These are phyloP conservation scores for Phalloptychus januarius DNA, from an alignment of 2,797 vertebrate species.

Conservation along the genomic window DNA sequence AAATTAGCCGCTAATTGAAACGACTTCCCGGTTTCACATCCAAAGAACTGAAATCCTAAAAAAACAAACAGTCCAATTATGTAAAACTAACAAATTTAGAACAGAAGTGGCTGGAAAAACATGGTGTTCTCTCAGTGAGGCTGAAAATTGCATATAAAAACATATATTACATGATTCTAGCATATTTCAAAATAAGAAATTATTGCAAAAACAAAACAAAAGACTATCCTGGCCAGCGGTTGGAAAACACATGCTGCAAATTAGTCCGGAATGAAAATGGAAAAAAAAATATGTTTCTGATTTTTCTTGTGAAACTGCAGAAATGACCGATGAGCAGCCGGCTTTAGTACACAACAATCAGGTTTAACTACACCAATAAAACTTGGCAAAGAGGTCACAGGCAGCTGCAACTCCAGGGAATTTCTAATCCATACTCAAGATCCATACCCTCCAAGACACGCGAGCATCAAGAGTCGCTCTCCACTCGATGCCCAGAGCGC, in stretches of 20 bases:
- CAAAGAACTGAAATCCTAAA: conserved; percentile 14
- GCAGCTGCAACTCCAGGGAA: conserved; percentile 46
- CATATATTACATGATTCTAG: not conserved
- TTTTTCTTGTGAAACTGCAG: conserved; percentile 3
- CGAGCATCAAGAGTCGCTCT: conserved; percentile 51
- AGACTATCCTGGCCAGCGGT: not conserved
- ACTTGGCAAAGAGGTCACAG: conserved; percentile 52
- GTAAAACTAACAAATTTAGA: conserved; percentile 15
- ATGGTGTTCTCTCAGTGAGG: conserved; percentile 8
- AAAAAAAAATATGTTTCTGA: not conserved
- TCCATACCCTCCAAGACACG: conserved; percentile 61
- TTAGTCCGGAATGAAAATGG: not conserved
- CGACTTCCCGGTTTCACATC: not conserved
- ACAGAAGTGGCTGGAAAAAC: conserved; percentile 11
- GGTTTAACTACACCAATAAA: conserved; percentile 65
- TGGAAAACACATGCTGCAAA: not conserved
- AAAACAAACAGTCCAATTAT: conserved; percentile 6
- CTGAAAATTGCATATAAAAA: not conserved
- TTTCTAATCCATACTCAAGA: conserved; percentile 73
- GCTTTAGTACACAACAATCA: conserved; percentile 40
- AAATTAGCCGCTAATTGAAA: conserved; percentile 2
- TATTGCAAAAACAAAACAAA: not conserved
- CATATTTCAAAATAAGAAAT: not conserved
- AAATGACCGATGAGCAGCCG: conserved; percentile 3
- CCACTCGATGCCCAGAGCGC: conserved; percentile 47